Evolutionary conservation across 2,888 invertebrate species (phyloP).

Genomic region (Patella pellucida): DNA sequence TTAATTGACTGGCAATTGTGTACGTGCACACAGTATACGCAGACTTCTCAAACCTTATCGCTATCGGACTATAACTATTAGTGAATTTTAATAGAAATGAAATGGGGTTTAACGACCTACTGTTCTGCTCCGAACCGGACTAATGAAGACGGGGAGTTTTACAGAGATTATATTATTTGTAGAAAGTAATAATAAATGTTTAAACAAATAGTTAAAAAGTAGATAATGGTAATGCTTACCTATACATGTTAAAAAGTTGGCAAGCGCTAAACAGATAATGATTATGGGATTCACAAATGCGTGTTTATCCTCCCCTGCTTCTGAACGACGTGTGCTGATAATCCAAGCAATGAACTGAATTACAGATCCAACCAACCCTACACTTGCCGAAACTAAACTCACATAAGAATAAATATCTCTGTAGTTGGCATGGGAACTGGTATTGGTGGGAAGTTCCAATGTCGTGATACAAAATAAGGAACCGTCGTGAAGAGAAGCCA

Average conservation of each 20-base stretch:
- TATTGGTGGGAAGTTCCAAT: not conserved
- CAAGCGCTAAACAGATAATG: not conserved
- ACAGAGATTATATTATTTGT: too few relatives aligned
- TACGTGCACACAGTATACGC: too few relatives aligned
- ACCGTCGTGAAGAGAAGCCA: not conserved
- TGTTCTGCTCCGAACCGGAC: too few relatives aligned
- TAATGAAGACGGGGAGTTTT: too few relatives aligned
- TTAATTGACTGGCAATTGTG: too few relatives aligned
- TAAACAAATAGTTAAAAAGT: too few relatives aligned
- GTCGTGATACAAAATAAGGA: not conserved
- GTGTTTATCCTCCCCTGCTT: not conserved
- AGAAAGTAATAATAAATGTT: too few relatives aligned
- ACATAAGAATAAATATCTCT: not conserved
- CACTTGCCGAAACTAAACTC: not conserved
- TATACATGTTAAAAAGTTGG: not conserved
- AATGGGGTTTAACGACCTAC: too few relatives aligned
- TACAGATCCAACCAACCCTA: not conserved
- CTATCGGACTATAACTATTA: too few relatives aligned
- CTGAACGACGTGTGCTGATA: slow-evolving; percentile 1
- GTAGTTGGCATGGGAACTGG: not conserved
- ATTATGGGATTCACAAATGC: not conserved
- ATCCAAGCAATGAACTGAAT: not conserved
- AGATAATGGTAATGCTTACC: not conserved
- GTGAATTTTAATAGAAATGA: too few relatives aligned
- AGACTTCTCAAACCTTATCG: too few relatives aligned